These are phyloP conservation scores for Cryptosula pallasiana DNA, from an alignment of 2,888 invertebrate genomes.

Conservation along the genomic window DNA sequence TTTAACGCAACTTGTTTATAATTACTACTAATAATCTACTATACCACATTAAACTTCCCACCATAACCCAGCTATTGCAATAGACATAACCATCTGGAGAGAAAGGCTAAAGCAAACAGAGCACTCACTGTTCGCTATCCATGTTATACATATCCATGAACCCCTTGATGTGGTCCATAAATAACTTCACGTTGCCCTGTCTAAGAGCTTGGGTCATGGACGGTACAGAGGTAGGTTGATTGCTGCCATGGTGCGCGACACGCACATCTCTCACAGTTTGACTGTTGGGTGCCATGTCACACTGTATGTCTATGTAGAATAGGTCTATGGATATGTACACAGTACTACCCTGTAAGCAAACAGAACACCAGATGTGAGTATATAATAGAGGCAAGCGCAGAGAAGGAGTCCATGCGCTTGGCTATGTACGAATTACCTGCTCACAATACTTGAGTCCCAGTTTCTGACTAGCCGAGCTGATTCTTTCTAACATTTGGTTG, in stretches of 20 bases:
- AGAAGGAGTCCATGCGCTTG: no score
- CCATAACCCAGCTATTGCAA: no score
- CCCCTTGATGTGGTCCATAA: constrained; percentile 84
- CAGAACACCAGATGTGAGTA: no score
- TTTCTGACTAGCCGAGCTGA: constrained; percentile 26
- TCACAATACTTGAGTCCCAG: constrained; percentile 1
- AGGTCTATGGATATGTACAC: constrained; percentile 90
- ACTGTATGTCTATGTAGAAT: constrained; percentile 87
- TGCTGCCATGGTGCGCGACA: constrained; percentile 69
- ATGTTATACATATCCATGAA: constrained; percentile 86
- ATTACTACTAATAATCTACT: no score
- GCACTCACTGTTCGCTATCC: constrained; percentile 73
- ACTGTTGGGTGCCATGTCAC: constrained; percentile 70
- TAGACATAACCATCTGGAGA: no score
- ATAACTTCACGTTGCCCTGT: constrained; percentile 82
- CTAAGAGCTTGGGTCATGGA: constrained; percentile 56
- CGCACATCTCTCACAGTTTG: constrained; percentile 73
- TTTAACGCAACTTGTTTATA: no score
- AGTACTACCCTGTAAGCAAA: constrained; percentile 6
- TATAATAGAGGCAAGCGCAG: no score
- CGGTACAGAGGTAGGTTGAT: constrained; percentile 35
- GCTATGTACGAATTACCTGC: neutral
- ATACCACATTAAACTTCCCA: no score
- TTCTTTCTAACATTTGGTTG: constrained; percentile 62
- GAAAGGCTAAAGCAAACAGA: no score